phyloP scores from a whole-genome alignment of 2,113 vertebrate genomes.

The Solenodon paradoxus region DNA sequence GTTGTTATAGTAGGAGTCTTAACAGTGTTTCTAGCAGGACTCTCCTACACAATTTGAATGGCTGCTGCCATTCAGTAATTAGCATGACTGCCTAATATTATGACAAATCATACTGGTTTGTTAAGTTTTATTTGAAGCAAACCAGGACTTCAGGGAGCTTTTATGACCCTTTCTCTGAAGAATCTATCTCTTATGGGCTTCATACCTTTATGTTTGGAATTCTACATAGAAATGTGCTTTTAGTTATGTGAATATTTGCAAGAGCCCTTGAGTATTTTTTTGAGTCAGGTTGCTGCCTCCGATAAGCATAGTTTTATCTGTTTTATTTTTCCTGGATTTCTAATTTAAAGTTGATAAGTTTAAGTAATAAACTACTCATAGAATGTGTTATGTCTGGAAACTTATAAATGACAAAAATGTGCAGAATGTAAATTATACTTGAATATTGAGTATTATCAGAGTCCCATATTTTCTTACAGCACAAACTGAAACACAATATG shows the following conservation, averaged over 20 bases:
- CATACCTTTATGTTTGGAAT: neutral
- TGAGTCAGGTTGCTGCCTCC: neutral
- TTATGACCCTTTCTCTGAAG: neutral
- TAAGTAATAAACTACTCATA: neutral
- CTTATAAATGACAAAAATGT: neutral
- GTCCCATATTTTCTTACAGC: neutral
- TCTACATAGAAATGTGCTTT: neutral
- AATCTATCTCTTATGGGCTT: neutral
- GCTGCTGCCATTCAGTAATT: neutral
- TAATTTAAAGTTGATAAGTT: neutral
- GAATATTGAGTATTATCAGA: neutral
- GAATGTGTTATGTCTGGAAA: neutral
- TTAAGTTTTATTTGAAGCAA: neutral
- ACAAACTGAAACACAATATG: neutral
- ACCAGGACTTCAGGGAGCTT: neutral
- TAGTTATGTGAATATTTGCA: neutral
- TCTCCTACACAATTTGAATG: neutral
- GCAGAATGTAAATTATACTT: neutral
- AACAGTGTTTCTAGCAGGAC: neutral
- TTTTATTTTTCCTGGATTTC: neutral
- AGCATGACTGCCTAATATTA: neutral
- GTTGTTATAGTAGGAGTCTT: neutral
- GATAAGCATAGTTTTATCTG: neutral
- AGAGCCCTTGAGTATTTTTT: neutral
- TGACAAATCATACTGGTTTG: neutral